These are phyloP conservation scores for Hycleus phaleratus DNA, from an alignment of 1,140 invertebrate genomes.

Conservation along the genomic window DNA sequence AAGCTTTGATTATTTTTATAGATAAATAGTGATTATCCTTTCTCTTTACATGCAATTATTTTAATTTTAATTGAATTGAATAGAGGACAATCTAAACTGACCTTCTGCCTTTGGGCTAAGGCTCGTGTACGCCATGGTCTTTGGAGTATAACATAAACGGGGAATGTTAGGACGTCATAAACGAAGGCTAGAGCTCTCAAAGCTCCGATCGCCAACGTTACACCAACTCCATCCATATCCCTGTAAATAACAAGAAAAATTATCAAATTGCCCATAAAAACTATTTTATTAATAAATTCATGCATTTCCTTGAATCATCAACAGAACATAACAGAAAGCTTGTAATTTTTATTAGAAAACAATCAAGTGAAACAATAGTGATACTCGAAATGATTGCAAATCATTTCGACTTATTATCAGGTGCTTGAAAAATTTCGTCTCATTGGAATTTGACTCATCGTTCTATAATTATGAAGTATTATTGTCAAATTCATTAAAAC, in stretches of 20 bases:
- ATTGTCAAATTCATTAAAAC: no score
- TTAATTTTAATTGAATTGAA: neutral
- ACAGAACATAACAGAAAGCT: no score
- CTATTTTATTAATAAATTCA: no score
- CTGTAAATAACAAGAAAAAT: constrained; percentile 44
- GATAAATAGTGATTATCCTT: neutral
- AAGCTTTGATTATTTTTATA: neutral
- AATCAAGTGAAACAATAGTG: no score
- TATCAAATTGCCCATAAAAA: neutral
- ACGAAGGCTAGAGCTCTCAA: constrained; percentile 71
- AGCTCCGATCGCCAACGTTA: constrained; percentile 62
- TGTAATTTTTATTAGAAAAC: no score
- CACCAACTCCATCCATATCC: constrained; percentile 69
- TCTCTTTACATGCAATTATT: neutral
- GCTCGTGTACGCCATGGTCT: constrained; percentile 77
- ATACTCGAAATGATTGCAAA: no score
- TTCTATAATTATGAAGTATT: no score
- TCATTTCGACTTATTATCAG: no score
- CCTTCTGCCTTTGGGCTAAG: constrained; percentile 67
- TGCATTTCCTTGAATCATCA: no score
- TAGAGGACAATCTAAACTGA: constrained; percentile 37
- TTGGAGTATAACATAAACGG: constrained; percentile 80
- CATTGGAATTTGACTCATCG: no score
- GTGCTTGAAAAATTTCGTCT: no score
- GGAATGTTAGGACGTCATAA: constrained; percentile 85